phyloP scores from a whole-genome alignment of 2,113 vertebrate genomes.

The Gulo gulo region DNA sequence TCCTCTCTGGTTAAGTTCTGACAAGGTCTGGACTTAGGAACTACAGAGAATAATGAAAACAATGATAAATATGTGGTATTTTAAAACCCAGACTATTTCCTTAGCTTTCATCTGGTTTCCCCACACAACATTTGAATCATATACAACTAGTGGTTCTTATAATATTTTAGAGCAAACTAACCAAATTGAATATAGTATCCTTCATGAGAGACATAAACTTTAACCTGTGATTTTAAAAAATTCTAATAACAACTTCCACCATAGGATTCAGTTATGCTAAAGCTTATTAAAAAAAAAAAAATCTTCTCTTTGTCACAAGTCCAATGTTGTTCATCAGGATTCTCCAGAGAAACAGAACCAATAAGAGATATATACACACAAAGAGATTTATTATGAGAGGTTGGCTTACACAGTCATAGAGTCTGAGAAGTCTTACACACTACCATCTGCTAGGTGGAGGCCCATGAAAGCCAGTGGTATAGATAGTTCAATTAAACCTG shows the following conservation, averaged over 20 bases:
- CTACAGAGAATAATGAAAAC: not conserved
- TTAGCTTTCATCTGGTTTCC: conserved; percentile 31
- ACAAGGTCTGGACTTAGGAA: not conserved
- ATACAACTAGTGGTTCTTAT: not conserved
- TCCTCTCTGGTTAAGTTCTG: conserved; percentile 7
- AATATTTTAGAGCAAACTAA: conserved; percentile 47
- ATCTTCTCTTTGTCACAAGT: conserved; percentile 33
- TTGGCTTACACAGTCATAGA: not conserved
- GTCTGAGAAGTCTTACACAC: not conserved
- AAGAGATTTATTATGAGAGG: not conserved
- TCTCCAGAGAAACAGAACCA: not conserved
- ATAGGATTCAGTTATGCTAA: not conserved
- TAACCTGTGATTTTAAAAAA: conserved; percentile 35
- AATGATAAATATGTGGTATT: not conserved
- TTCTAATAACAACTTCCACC: not conserved
- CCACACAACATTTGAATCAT: not conserved
- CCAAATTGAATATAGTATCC: not conserved
- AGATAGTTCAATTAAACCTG: not conserved
- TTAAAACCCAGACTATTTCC: conserved; percentile 29
- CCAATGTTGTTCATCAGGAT: not conserved
- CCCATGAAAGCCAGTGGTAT: not conserved
- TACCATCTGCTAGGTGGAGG: not conserved
- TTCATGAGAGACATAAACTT: not conserved
- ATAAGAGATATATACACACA: not conserved
- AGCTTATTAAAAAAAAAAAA: not conserved